Percentiles rank a stretch among this genome's conserved stretches.
These are phyloP conservation scores for Varanus salvator DNA, from an alignment of 2,113 vertebrate genomes.

Conservation along the genomic window DNA sequence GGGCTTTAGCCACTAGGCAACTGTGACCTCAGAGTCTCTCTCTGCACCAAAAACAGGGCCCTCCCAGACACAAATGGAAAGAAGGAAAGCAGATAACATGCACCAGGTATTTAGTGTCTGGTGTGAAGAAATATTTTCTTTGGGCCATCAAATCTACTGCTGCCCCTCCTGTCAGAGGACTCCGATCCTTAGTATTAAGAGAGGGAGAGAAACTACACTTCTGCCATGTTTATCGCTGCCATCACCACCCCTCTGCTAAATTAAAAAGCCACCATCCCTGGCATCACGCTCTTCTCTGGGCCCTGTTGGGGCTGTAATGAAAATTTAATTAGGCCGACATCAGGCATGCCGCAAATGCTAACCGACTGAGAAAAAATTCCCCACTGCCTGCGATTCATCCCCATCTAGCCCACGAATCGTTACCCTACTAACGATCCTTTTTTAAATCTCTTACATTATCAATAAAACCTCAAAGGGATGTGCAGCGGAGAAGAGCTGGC, in stretches of 20 bases:
- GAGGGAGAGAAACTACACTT: not conserved
- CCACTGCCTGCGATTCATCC: not conserved
- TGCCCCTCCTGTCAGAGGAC: not conserved
- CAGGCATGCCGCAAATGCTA: not conserved
- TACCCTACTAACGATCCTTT: not conserved
- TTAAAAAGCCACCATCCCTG: not conserved
- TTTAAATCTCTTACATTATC: not conserved
- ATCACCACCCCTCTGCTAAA: not conserved
- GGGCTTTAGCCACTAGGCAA: no score
- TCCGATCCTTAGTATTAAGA: not conserved
- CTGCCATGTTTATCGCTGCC: not conserved
- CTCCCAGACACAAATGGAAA: no score
- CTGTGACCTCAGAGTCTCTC: no score
- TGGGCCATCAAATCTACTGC: no score
- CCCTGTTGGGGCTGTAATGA: not conserved
- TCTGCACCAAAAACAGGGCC: no score
- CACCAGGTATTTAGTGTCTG: no score
- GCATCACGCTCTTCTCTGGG: not conserved
- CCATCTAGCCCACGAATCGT: not conserved
- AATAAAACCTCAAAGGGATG: not conserved
- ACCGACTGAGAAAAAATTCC: constrained; percentile 1
- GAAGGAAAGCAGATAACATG: no score
- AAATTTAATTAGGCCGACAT: not conserved
- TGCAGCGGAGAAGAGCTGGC: not conserved
- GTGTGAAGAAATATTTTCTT: no score